These are phyloP conservation scores for Erebia palarica DNA, from an alignment of 2,888 invertebrate species.

Conservation along the genomic window DNA sequence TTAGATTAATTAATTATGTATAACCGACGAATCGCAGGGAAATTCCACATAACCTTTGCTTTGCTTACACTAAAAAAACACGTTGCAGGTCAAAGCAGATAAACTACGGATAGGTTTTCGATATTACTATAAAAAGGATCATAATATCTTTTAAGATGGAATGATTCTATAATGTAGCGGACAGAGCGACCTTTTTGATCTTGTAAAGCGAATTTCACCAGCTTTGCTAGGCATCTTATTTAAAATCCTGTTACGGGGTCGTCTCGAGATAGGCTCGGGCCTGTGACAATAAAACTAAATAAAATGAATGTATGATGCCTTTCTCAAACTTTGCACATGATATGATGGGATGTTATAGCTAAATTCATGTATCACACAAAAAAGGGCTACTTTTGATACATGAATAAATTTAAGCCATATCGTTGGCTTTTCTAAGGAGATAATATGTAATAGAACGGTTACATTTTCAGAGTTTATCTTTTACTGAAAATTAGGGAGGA, in stretches of 20 bases:
- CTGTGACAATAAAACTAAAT: constrained; percentile 81
- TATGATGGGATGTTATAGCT: constrained; percentile 69
- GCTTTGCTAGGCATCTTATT: constrained; percentile 77
- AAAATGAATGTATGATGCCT: constrained; percentile 80
- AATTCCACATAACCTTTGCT: constrained; percentile 1
- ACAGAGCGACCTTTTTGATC: constrained; percentile 80
- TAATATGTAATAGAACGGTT: constrained; percentile 46
- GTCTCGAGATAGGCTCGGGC: constrained; percentile 78
- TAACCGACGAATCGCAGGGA: neutral
- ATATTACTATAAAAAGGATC: constrained; percentile 64
- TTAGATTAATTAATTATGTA: too few relatives aligned
- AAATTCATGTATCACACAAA: constrained; percentile 63
- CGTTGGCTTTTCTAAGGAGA: constrained; percentile 55
- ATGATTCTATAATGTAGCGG: constrained; percentile 70
- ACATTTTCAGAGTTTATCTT: constrained; percentile 43
- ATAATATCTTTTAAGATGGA: constrained; percentile 67
- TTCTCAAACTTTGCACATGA: constrained; percentile 69
- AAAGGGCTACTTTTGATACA: constrained; percentile 65
- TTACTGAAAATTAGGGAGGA: constrained; percentile 40
- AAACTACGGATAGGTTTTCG: constrained; percentile 20
- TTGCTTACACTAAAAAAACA: neutral
- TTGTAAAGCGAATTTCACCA: constrained; percentile 76
- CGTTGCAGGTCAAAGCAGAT: neutral
- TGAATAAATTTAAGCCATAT: constrained; percentile 54
- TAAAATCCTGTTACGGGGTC: constrained; percentile 79